A percentile compares a stretch with the other conserved stretches of the same genome.
These are phyloP conservation scores for Tachysurus vachellii DNA, from an alignment of 2,113 vertebrate species.

Conservation along the genomic window DNA sequence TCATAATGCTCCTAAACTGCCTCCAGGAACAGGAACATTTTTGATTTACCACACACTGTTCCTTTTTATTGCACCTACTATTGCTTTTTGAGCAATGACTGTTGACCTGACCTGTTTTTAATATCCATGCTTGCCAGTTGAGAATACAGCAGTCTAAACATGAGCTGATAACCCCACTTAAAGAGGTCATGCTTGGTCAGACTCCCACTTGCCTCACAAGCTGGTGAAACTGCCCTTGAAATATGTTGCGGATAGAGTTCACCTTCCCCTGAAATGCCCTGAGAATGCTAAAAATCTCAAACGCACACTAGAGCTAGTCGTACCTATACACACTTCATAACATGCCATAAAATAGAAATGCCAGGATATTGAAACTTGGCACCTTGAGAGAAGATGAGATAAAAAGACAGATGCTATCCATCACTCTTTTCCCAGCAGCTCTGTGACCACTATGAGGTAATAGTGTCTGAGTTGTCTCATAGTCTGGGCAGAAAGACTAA, in stretches of 20 bases:
- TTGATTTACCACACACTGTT: conserved; percentile 30
- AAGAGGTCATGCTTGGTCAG: neutral
- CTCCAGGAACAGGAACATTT: conserved; percentile 31
- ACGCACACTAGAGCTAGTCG: conserved; percentile 2
- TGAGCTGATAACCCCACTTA: conserved; percentile 15
- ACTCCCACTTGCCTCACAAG: neutral
- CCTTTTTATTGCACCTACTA: neutral
- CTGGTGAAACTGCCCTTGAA: neutral
- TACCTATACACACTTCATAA: neutral
- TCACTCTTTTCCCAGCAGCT: conserved; percentile 35
- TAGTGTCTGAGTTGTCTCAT: neutral
- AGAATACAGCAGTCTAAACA: conserved; percentile 9
- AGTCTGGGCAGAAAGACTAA: conserved; percentile 16
- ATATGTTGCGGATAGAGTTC: neutral
- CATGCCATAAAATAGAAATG: conserved; percentile 10
- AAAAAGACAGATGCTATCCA: conserved; percentile 45
- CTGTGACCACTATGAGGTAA: conserved; percentile 4
- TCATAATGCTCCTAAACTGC: conserved; percentile 34
- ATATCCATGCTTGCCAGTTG: conserved; percentile 14
- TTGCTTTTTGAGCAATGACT: conserved; percentile 5
- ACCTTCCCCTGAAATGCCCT: conserved; percentile 2
- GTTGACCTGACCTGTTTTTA: neutral
- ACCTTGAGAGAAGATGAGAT: conserved; percentile 5
- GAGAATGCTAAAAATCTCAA: neutral
- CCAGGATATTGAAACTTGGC: conserved; percentile 39